phyloP scores from a whole-genome alignment of 2,888 invertebrate species.

The Lasioglossum figueresi region DNA sequence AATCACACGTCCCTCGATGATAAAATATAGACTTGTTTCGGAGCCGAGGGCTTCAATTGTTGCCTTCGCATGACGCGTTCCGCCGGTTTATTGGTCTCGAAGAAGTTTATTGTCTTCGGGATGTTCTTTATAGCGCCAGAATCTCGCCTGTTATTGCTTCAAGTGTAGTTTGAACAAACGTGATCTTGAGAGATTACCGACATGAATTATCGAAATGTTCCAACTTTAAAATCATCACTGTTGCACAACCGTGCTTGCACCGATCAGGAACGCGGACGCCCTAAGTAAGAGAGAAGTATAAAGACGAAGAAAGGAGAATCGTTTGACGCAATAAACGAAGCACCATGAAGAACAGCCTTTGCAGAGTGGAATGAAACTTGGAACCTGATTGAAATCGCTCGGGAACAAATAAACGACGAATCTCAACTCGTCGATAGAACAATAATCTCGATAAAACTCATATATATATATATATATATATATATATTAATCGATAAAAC shows the following conservation, averaged over 20 bases:
- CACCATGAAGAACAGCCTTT: background rate
- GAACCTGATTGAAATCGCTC: background rate
- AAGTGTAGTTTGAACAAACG: background rate
- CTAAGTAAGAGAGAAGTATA: background rate
- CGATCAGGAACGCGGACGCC: background rate
- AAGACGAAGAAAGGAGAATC: background rate
- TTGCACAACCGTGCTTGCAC: background rate
- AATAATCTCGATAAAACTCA: too few relatives aligned
- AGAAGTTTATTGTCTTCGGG: constrained; percentile 35
- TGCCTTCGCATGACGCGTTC: constrained; percentile 23
- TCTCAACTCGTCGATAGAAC: background rate
- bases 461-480: too few relatives aligned
- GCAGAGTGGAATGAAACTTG: background rate
- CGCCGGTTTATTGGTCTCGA: constrained; percentile 36
- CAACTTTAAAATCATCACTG: constrained; percentile 6
- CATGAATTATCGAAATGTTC: constrained; percentile 11
- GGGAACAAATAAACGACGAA: background rate
- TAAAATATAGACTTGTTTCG: constrained; percentile 20
- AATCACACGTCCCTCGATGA: constrained; percentile 22
- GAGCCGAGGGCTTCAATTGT: constrained; percentile 22
- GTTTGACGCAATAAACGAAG: background rate
- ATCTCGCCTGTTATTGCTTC: background rate
- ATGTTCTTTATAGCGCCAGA: background rate
- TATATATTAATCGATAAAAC: too few relatives aligned
- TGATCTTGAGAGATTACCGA: constrained; percentile 10